phyloP scores from a whole-genome alignment of 2,797 vertebrate genomes.

The Oreortyx pictus region DNA sequence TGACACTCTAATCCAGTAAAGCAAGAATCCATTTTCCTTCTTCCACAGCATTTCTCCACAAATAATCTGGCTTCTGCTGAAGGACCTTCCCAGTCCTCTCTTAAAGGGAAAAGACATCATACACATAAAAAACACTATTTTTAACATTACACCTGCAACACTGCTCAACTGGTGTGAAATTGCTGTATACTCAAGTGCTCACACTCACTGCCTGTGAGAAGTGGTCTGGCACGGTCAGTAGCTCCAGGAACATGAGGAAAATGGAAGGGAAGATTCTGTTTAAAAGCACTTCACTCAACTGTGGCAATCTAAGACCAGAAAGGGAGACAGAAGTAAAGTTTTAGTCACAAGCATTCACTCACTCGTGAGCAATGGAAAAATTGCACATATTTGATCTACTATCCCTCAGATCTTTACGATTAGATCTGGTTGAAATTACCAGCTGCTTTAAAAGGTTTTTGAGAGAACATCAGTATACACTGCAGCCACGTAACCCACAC shows the following conservation, averaged over 20 bases:
- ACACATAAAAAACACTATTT: accelerated
- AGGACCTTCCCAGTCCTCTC: background rate
- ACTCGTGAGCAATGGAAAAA: background rate
- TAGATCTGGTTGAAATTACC: background rate
- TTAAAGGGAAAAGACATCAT: background rate
- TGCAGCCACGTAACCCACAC: background rate
- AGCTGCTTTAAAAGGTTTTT: background rate
- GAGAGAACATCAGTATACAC: background rate
- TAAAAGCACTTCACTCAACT: background rate
- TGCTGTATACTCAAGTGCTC: background rate
- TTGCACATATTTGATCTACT: background rate
- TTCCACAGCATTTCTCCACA: background rate
- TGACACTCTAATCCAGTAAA: background rate
- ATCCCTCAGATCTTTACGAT: background rate
- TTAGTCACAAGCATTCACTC: background rate
- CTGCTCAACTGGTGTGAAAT: background rate
- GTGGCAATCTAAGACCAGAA: background rate
- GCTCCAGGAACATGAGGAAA: background rate
- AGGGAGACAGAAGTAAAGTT: background rate
- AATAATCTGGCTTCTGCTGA: background rate
- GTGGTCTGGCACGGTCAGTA: background rate
- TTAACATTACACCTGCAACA: background rate
- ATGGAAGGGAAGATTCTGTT: background rate
- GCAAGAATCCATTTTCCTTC: background rate
- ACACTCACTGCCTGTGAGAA: background rate